Base-by-base conservation (phyloP, 37 sponge, comb jelly and placozoan species). In the Hormiphora californensis region DNA sequence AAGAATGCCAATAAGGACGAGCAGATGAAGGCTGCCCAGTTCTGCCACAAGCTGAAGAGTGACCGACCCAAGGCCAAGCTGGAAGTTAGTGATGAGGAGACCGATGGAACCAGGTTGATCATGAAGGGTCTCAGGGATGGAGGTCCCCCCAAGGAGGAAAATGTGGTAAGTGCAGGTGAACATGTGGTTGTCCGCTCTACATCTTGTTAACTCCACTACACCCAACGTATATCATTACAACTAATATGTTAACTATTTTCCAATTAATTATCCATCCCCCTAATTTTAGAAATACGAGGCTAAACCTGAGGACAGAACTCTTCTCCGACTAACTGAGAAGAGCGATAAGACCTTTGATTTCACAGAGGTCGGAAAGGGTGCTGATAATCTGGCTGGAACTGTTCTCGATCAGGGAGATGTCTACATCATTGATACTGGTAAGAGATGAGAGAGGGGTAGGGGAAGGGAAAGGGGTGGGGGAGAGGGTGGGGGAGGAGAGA, bases 1-100 rank as follows among this genome's bases (percentile, higher is more conserved):
- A 91, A 89, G 54, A 93, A 92, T 0, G 90, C 91, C 86, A 97
- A 97, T 88, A 97, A 97, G 88, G 95, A 97, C 85, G 98, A 97
- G 90, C 92, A 91, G 86, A 90, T 93, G 89, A 97, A 92, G 86
- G 98, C 92, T 33, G 88, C 91, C 4, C 98, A 97, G 78, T 93
- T 86, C 81, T 54, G 92, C 0, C 92, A 92, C 49, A 88, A 87
- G 8, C 41, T 97, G 53, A 94, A 94, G 91, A 39, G 41, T 7
- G 81, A 73, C 44, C 81, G 81, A 32, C 81, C 81, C 46, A 73
- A 73, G 46, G 32, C 36, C 81, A 39, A 73, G 35, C n/a, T 73
- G 81, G 81, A 73, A 46, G 81, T 73, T 17, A 43, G 46, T 4
- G 81, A 73, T 33, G 81, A 73, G 46, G 81, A 73, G 17, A 22